Evolutionary conservation across 2,888 invertebrate species (phyloP), one percentile per base, ranked within the genome.

Genomic region (Molanna angustata): DNA sequence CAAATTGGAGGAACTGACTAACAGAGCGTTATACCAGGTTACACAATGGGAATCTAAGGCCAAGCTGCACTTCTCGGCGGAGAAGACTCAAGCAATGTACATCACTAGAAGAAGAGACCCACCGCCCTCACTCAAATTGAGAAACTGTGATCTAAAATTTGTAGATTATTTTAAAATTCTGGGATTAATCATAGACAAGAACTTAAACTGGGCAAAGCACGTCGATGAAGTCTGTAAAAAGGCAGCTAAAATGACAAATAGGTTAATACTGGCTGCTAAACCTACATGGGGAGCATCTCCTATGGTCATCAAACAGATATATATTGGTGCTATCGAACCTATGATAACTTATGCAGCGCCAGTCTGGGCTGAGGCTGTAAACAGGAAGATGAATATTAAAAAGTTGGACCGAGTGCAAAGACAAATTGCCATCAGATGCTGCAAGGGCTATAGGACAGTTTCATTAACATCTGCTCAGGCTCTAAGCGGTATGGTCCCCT

Each of bases 161-260:
- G n/a, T 18, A 1, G 14, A 22, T 4, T 9, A 39, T 22, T 27
- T 9, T 2, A 48, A 39, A 40, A 18, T 37, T 27, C 20, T 48
- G n/a, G 48, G 48, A 4, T 16, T 48, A 2, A 11, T 39, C 16
- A 27, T 48, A n/a, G 39, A 39, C n/a, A 20, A 39, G 11, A 48
- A 39, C 11, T 11, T 47, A 11, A 37, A 35, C 7, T 46, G 46
- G 46, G 20, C n/a, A 11, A 18, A 33, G 33, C 35, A 33, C n/a
- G 22, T 46, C 2, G 21, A 47, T 7, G 13, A 16, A 13, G 37
- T 47, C n/a, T 35, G 35, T 6, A n/a, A 37, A 47, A 47, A 47
- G 22, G 46, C 46, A 2, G 21, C 17, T 11, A 41, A 16, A 19
- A 31, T 47, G 2, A 11, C 22, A 6, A 37, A 27, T 6, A 47